These are phyloP conservation scores for Linnaemya vulpina DNA, from an alignment of 2,888 invertebrate species.

Conservation along the genomic window DNA sequence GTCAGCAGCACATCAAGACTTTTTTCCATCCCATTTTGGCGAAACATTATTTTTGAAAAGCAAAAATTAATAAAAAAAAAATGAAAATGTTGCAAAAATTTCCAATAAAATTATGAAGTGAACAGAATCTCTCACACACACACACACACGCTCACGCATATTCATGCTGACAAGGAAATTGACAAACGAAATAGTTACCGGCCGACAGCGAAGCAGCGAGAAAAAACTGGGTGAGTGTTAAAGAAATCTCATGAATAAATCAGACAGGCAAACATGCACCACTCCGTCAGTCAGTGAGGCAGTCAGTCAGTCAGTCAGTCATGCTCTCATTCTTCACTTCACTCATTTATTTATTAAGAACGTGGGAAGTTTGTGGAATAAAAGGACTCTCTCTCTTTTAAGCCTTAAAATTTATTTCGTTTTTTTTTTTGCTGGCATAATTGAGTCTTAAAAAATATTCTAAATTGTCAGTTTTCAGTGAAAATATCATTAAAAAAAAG, in stretches of 20 bases:
- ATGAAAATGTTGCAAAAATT: constrained; percentile 43
- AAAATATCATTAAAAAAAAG: neutral
- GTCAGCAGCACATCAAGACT: constrained; percentile 40
- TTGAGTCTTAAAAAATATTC: constrained; percentile 53
- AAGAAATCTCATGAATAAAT: constrained; percentile 59
- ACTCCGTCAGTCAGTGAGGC: neutral
- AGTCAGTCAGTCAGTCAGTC: neutral
- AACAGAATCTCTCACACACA: constrained; percentile 34
- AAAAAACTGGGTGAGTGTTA: constrained; percentile 61
- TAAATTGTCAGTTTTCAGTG: constrained; percentile 45
- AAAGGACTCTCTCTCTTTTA: neutral
- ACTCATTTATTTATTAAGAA: constrained; percentile 27
- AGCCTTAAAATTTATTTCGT: neutral
- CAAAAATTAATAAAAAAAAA: constrained; percentile 15
- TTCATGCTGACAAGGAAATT: constrained; percentile 15
- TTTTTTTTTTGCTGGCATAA: neutral
- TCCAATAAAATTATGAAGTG: constrained; percentile 45
- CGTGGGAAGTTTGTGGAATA: constrained; percentile 40
- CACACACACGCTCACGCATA: neutral
- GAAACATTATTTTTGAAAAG: constrained; percentile 50
- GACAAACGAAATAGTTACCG: constrained; percentile 20
- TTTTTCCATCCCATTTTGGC: constrained; percentile 10
- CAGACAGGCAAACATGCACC: constrained; percentile 23
- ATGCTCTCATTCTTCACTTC: neutral
- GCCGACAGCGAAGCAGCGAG: neutral